Conservation (phyloP, 2,888 invertebrate genomes). For the Drosophila nigricruria region DNA sequence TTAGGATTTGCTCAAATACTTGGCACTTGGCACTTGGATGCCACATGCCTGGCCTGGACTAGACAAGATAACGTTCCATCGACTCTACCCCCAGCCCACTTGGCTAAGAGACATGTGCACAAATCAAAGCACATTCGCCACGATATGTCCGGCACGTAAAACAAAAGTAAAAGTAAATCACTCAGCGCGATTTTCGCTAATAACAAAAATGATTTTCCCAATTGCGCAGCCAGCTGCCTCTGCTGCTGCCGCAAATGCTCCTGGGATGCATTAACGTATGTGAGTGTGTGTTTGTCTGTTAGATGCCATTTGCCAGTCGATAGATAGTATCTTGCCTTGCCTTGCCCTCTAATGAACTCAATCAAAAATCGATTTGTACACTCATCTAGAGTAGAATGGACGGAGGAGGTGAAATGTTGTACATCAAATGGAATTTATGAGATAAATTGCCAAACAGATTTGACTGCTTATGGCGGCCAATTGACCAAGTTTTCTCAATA, state of each 20-base stretch:
- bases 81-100: background rate
- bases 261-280: conserved; percentile 77
- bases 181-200: conserved; percentile 81
- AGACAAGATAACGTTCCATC: conserved; percentile 51
- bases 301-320: conserved; percentile 20
- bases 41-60: conserved; percentile 61
- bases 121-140: conserved; percentile 62
- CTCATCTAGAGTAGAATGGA: conserved; percentile 1
- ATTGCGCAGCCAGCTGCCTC: conserved; percentile 45
- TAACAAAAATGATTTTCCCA: conserved; percentile 81
- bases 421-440: conserved; percentile 82
- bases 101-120: conserved; percentile 42
- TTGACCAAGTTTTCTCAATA: conserved; percentile 49
- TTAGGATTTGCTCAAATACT: conserved; percentile 75
- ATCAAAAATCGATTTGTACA: conserved; percentile 84
- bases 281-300: conserved; percentile 40
- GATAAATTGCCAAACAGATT: conserved; percentile 74
- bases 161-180: conserved; percentile 82
- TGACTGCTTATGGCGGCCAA: conserved; percentile 44
- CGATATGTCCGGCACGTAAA: conserved; percentile 51
- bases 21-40: conserved; percentile 66
- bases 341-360: conserved; percentile 81
- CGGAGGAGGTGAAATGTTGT: conserved; percentile 8
- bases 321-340: conserved; percentile 54
- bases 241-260: conserved; percentile 55